A percentile compares a stretch with the other conserved stretches of the same genome.
Conservation (phyloP, 1,140 invertebrate genomes). For the Thrips palmi region DNA sequence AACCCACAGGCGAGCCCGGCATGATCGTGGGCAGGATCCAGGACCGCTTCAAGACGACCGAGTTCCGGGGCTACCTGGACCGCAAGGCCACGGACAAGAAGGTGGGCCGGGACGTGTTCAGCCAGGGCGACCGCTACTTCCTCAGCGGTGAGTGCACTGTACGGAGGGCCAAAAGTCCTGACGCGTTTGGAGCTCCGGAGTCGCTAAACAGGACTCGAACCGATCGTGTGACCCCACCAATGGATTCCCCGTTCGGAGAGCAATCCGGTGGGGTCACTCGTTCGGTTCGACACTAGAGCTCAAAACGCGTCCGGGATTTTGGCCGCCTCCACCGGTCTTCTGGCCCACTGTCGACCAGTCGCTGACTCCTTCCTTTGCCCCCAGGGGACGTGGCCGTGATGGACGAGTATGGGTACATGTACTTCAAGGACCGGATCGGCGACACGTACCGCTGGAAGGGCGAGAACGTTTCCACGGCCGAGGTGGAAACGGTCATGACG, state of each 20-base stretch:
- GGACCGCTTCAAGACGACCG: conserved; percentile 25
- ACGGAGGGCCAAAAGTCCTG: too few species aligned
- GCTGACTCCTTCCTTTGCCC: too few species aligned
- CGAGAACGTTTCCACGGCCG: conserved; percentile 67
- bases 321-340: too few species aligned
- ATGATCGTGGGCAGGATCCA: conserved; percentile 56
- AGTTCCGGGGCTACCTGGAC: conserved; percentile 43
- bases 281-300: too few species aligned
- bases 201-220: too few species aligned
- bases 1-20: conserved; percentile 52
- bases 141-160: conserved; percentile 50
- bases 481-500: conserved; percentile 55
- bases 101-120: conserved; percentile 43
- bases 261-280: too few species aligned
- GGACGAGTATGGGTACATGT: conserved; percentile 55
- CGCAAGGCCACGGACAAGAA: conserved; percentile 45
- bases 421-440: conserved; percentile 54
- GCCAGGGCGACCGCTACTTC: conserved; percentile 47
- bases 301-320: too few species aligned
- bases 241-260: too few species aligned
- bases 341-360: too few species aligned
- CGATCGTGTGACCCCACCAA: too few species aligned
- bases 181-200: too few species aligned
- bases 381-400: conserved; percentile 50
- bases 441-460: conserved; percentile 56